Base-by-base conservation (phyloP, 2,888 invertebrate genomes). In the Drosophila ustulata region DNA sequence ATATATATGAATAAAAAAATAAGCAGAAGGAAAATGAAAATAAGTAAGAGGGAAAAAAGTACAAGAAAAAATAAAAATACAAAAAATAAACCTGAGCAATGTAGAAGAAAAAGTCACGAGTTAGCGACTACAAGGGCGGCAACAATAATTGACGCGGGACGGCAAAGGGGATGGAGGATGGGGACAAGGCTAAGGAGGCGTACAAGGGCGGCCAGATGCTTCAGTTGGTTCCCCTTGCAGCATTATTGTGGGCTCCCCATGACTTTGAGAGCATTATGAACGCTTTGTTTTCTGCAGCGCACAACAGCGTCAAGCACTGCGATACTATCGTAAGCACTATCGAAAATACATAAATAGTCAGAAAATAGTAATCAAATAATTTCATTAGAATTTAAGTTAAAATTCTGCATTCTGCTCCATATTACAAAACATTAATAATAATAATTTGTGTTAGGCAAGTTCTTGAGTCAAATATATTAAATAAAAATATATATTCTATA, bases 121-220 rank as follows among this genome's bases (percentile, higher is more conserved):
- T 30, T 32, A 55, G 56, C 49, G 47, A 75, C 71, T 51, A 71
- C 71, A 75, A 71, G 71, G 75, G 57, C 66, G 26, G 30, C 41
- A 25, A 30, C 30, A 49, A 45, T 57, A 68, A 64, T 53, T 64
- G 50, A 4, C 6, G 45, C 11, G 8, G 13, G 5, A 13, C 1
- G 34, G 4, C 8, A 13, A 4, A 26, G 37, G 37, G n/a, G 2
- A n/a, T 2, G 37, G n/a, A 2, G n/a, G 11, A 3, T 4, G 34
- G 34, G 11, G n/a, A 34, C 9, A 4, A n/a, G 37, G 37, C 11
- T 4, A 37, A 9, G 4, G n/a, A 11, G n/a, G 32, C 2, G 3
- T 9, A 9, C 4, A 34, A 11, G 11, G 23, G 25, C 6, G 34
- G 5, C 13, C 13, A 13, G 4, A 1, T 18, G 52, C 6, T 6